Evolutionary conservation across 2,888 invertebrate species (phyloP), one percentile per base, ranked within the genome.

Genomic region (Heteromurus nitidus): DNA sequence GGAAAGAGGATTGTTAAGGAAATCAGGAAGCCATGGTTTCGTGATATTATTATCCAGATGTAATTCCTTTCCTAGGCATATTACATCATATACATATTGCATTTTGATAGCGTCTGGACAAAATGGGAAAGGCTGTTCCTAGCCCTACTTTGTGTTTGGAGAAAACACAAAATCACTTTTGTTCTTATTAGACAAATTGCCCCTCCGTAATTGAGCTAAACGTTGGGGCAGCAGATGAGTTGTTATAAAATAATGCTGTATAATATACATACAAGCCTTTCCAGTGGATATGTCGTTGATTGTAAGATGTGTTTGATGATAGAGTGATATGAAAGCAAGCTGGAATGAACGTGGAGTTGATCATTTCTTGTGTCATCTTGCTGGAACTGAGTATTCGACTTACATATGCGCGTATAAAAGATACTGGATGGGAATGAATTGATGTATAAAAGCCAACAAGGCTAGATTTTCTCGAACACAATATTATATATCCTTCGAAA

Each of bases 181-280:
- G 77, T 77, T 72, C 77, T 73, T 77, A 77, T 82, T 77, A 72
- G 82, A 82, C 82, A 82, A 82, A 82, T 82, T 82, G 77, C 82
- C 77, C 77, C 64, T 47, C 62, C 36, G 53, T 80, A 80, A 80
- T 80, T 80, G 74, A 73, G 58, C 65, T 70, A 76, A 76, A 68
- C 60, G 28, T 47, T 76, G 26, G 26, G 62, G 64, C 70, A 70
- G 69, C 62, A 70, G 70, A 77, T 69, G 44, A 31, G 13, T 28
- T 58, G 55, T 44, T 13, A 20, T 28, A n/a, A 60, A 65, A 67
- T 44, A 75, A 26, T 65, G 68, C n/a, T 47, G 13, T 13, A 44
- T 9, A 44, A 44, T 13, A 50, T 50, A 36, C 36, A 9, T 18
- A 9, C 18, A n/a, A 24, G 47, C 47, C 18, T 47, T 7, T 9